phyloP scores from a whole-genome alignment of 2,797 vertebrate species.

The Crossoptilon crossoptilon region DNA sequence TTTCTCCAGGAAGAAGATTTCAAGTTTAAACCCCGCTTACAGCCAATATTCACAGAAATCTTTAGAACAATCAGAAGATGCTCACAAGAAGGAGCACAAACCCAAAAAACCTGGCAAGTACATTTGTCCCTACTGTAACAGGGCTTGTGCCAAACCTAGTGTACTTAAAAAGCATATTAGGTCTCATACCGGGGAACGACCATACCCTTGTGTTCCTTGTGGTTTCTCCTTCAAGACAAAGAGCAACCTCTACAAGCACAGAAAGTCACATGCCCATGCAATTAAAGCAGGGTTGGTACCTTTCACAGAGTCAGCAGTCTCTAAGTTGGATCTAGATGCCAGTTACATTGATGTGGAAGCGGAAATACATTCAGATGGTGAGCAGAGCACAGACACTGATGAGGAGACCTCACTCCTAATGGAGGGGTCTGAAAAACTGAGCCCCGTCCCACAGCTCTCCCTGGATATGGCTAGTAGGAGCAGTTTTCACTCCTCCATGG shows the following conservation, averaged over 20 bases:
- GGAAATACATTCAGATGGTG: conserved; percentile 95
- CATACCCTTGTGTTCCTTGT: conserved; percentile 95
- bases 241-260: conserved; percentile 99
- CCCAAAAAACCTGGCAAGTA: conserved; percentile 98
- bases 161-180: conserved; percentile 99
- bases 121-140: conserved; percentile 96
- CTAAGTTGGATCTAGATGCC: conserved; percentile 90
- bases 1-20: conserved; percentile 93
- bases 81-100: conserved; percentile 96
- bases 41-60: conserved; percentile 93
- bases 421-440: conserved; percentile 89
- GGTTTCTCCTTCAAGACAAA: conserved; percentile 99
- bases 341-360: conserved; percentile 90
- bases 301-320: conserved; percentile 92
- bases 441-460: conserved; percentile 82
- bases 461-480: conserved; percentile 76
- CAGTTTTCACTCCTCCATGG: conserved; percentile 81
- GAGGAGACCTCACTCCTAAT: conserved; percentile 88
- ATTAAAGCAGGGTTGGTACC: conserved; percentile 97
- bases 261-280: conserved; percentile 98
- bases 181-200: conserved; percentile 96
- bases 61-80: conserved; percentile 90
- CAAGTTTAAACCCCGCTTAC: conserved; percentile 90
- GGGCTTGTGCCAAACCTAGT: conserved; percentile 98
- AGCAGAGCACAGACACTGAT: conserved; percentile 98